Evolutionary conservation across 2,797 vertebrate species (phyloP), one percentile per base, ranked within the genome.

Genomic region (Tragopan temminckii): DNA sequence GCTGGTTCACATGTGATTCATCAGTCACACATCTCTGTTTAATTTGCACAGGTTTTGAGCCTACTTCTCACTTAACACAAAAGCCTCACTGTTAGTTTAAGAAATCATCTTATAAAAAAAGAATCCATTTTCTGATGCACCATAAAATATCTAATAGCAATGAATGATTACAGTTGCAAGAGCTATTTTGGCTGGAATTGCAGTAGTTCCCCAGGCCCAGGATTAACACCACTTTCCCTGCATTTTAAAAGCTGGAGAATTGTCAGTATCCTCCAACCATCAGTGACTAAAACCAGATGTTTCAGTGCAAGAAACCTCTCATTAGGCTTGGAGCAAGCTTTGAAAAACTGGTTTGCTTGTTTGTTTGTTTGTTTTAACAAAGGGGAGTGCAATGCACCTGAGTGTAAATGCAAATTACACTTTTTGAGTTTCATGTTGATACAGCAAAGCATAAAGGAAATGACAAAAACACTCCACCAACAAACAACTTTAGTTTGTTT

Each of bases 401-500:
- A 90, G 80, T 94, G 94, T 71, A 86, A 94, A 94, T 90, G 94
- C 88, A 95, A 93, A 95, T 94, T 88, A 85, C 46, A 85, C 57
- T 91, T 94, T 89, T 91, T 71, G 94, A 95, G 80, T 77, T 95
- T 89, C 85, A 77, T 94, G 90, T 95, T 96, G 94, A 93, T 93
- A 95, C 70, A 94, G 92, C 85, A 94, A 91, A 94, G 85, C 80
- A 74, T 92, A 84, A 94, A 95, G 92, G 93, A 97, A 97, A 95
- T 61, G 33, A 89, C 70, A 94, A 64, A 95, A 92, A 89, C 74
- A 89, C 19, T 38, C 88, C 72, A 40, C 71, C 91, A 96, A 82
- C 74, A 91, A 92, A 66, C 85, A 90, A 20, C 48, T 36, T 62
- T 68, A 14, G 53, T 92, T 90, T 88, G 48, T 29, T 75, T 86